A percentile compares a stretch with the other conserved stretches of the same genome.
These are phyloP conservation scores for Typhlichthys eigenmanni DNA, from an alignment of 2,797 vertebrate genomes.

Conservation along the genomic window DNA sequence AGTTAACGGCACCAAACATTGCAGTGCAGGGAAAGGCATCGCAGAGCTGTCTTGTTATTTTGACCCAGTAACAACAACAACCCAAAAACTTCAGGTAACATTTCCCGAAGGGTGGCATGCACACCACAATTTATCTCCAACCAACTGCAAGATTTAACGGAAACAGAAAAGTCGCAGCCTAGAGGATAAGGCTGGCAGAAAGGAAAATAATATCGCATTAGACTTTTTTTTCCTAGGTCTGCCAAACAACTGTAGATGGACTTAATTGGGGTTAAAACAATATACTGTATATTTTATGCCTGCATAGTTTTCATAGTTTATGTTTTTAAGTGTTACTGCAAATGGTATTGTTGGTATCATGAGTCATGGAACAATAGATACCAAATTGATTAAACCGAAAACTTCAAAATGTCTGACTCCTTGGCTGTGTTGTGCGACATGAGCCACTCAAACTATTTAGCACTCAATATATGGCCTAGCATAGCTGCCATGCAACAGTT, in stretches of 20 bases:
- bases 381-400: no score
- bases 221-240: background rate
- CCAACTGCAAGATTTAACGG: background rate
- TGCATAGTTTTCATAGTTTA: background rate
- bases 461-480: no score
- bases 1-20: slow-evolving; percentile 59
- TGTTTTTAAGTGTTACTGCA: no score
- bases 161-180: background rate
- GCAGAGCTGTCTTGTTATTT: slow-evolving; percentile 59
- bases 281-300: background rate
- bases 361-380: no score
- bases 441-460: no score
- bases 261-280: background rate
- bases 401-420: no score
- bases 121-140: background rate
- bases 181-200: background rate
- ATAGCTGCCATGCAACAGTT: no score
- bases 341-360: no score
- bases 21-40: slow-evolving; percentile 44
- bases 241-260: background rate
- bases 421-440: no score
- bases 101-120: background rate
- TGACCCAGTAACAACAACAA: slow-evolving; percentile 16
- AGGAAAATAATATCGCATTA: background rate
- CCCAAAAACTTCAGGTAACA: background rate